A percentile compares a stretch with the other conserved stretches of the same genome.
phyloP scores from a whole-genome alignment of 2,797 vertebrate species.

The Sternotherus odoratus region DNA sequence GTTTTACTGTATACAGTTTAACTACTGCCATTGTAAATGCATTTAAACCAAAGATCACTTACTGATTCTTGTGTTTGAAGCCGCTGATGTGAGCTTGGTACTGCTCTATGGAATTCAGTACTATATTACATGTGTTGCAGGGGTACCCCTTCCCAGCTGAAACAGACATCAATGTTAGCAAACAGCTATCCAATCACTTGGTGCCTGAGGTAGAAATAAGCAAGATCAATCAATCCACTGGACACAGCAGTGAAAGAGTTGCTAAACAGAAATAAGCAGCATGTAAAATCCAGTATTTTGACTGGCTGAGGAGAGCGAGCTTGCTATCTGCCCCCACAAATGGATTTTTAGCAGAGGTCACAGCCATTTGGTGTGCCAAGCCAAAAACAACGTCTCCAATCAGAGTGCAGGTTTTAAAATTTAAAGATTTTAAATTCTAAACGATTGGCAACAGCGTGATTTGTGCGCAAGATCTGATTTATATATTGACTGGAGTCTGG shows the following conservation, averaged over 20 bases:
- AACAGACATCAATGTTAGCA: slow-evolving; percentile 76
- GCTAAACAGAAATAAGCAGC: slow-evolving; percentile 22
- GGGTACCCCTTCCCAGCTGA: slow-evolving; percentile 93
- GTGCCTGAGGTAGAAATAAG: slow-evolving; percentile 40
- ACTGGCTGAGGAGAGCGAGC: neutral
- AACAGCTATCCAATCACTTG: slow-evolving; percentile 30
- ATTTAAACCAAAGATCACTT: slow-evolving; percentile 75
- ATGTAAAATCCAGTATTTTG: neutral
- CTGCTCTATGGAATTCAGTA: slow-evolving; percentile 98
- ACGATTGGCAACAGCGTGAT: too few species aligned
- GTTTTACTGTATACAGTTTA: neutral
- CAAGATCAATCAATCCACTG: neutral
- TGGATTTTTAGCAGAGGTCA: neutral
- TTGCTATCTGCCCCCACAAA: neutral
- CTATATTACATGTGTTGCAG: slow-evolving; percentile 93
- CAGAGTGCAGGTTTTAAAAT: neutral
- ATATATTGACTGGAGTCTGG: too few species aligned
- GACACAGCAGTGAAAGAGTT: neutral
- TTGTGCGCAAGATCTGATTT: too few species aligned
- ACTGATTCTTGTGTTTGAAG: slow-evolving; percentile 98
- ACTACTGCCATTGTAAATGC: neutral
- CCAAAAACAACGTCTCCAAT: neutral
- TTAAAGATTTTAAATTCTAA: too few species aligned
- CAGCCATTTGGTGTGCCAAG: neutral
- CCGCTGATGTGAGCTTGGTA: slow-evolving; percentile 98